Evolutionary conservation across 2,797 vertebrate species (phyloP).

Genomic region (Enteromius fasciolatus): DNA sequence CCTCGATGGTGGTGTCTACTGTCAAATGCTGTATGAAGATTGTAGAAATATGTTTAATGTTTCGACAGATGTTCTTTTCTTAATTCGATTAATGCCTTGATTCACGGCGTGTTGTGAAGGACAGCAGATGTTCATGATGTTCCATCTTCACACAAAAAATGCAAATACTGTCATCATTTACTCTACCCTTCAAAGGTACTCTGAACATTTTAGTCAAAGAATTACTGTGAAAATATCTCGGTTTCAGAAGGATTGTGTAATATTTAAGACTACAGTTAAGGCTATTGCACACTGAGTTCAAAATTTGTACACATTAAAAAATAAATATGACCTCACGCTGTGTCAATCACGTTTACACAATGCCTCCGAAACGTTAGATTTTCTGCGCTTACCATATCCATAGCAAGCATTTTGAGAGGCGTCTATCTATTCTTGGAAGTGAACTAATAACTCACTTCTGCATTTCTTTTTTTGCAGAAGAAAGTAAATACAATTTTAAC

Average conservation of each 20-base stretch:
- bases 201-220: not conserved
- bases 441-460: too few species aligned
- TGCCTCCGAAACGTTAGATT: too few species aligned
- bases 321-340: not conserved
- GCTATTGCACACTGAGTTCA: too few species aligned
- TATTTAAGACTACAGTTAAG: not conserved
- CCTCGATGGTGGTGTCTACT: conserved; percentile 36
- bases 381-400: too few species aligned
- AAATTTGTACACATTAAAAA: not conserved
- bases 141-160: not conserved
- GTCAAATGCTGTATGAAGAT: conserved; percentile 23
- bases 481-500: not conserved
- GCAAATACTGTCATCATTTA: not conserved
- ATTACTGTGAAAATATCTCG: not conserved
- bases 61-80: not conserved
- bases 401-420: too few species aligned
- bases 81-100: not conserved
- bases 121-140: not conserved
- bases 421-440: too few species aligned
- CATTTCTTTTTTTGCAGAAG: too few species aligned
- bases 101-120: not conserved
- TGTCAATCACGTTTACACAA: too few species aligned
- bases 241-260: not conserved
- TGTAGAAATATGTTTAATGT: not conserved
- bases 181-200: not conserved